Conservation (phyloP, 2,113 vertebrate genomes). For the Myodes glareolus region DNA sequence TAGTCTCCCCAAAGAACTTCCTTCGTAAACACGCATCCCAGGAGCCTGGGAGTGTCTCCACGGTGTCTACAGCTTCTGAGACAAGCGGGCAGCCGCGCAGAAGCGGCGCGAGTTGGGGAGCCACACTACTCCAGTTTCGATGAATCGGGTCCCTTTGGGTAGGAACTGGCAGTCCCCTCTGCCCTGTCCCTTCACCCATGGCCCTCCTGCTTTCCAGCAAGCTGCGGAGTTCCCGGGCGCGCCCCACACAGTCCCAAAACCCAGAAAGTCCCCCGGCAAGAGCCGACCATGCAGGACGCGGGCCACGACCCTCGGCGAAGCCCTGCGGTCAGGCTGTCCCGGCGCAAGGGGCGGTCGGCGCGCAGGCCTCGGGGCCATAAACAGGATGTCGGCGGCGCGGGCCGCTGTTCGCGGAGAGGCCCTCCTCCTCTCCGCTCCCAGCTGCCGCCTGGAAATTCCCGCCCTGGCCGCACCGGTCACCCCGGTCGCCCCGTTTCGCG, state of each 20-base stretch:
- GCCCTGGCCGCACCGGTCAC: background rate
- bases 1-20: background rate
- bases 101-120: background rate
- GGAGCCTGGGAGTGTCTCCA: background rate
- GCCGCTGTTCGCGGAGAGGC: background rate
- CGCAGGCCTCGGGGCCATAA: constrained; percentile 56
- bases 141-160: background rate
- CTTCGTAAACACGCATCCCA: background rate
- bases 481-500: background rate
- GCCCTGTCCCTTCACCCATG: background rate
- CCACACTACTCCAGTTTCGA: background rate
- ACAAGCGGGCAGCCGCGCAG: background rate
- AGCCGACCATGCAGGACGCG: background rate
- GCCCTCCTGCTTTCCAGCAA: background rate
- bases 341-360: background rate
- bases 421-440: background rate
- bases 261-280: background rate
- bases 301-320: background rate
- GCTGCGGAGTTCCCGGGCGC: background rate
- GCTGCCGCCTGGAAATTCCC: constrained; percentile 60
- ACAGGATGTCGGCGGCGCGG: constrained; percentile 77
- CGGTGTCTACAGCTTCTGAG: background rate
- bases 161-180: background rate
- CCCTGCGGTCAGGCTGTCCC: background rate
- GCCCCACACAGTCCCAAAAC: background rate